Base-by-base conservation (phyloP, 2,113 vertebrate genomes). In the Microtus oregoni region DNA sequence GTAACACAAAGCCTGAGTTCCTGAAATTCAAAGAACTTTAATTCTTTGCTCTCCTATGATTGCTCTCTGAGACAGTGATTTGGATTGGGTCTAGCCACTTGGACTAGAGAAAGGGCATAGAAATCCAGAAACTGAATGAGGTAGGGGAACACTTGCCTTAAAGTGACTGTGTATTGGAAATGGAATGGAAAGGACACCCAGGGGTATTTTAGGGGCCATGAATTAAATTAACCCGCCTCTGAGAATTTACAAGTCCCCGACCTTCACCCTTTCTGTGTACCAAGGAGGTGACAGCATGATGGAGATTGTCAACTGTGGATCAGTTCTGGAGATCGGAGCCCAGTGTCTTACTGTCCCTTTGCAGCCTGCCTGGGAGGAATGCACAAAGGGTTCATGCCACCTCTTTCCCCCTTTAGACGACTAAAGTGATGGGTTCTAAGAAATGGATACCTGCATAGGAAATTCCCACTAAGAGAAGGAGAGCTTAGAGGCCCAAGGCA, bases 21-120 rank as follows among this genome's bases (percentile, higher is more conserved):
- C 58, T 95, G 63, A 86, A 85, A 32, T 73, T 89, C 28, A 70
- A 47, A 67, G 55, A 58, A 0, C 0, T 32, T 86, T 91, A 13
- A 81, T 91, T 92, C 7, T 89, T 89, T 68, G 35, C 50, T 86
- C 86, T 91, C 17, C 47, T 79, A n/a, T 78, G 28, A 30, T 79
- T 86, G 20, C 68, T 92, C 47, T 90, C 35, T 78, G 47, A 93
- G 85, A 11, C 44, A 73, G 10, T 55, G 30, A 24, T 14, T 15
- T 86, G 1, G 67, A 65, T 92, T 47, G 19, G 24, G 35, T 0
- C 1, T 26, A 30, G 19, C 28, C 20, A 44, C 77, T 55, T 68
- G n/a, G 8, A 35, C 20, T 73, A 20, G 58, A 63, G 63, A 38
- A 63, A 68, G 58, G 44, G 24, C 22, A 0, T 65, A 26, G 15